Conservation (phyloP, 2,797 vertebrate species). For the Manis javanica region DNA sequence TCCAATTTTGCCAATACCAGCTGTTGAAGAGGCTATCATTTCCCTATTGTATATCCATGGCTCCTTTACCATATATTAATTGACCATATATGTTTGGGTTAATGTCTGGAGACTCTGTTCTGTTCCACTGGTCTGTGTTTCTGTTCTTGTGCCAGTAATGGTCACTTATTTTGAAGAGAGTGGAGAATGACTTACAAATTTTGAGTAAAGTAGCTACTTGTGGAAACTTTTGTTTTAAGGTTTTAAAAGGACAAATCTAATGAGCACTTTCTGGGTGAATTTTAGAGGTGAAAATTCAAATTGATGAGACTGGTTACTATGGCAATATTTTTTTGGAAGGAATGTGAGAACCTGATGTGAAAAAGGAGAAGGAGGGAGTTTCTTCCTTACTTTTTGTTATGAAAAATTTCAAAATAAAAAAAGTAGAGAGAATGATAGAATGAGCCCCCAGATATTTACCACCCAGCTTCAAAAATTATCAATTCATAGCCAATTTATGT, state of each 20-base stretch:
- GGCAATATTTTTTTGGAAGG: not conserved
- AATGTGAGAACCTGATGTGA: not conserved
- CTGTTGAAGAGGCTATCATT: too few relatives aligned
- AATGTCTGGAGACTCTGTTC: too few relatives aligned
- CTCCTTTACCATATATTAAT: too few relatives aligned
- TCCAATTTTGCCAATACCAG: too few relatives aligned
- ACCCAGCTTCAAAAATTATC: not conserved
- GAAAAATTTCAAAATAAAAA: constrained; percentile 41
- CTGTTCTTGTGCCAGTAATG: too few relatives aligned
- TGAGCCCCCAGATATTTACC: not conserved
- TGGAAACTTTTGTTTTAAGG: not conserved
- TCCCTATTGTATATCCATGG: too few relatives aligned
- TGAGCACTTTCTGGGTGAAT: not conserved
- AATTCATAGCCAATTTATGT: not conserved
- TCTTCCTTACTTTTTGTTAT: not conserved
- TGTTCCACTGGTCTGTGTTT: too few relatives aligned
- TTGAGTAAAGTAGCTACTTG: not conserved
- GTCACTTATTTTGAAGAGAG: not conserved
- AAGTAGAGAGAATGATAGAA: not conserved
- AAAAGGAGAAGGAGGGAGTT: not conserved
- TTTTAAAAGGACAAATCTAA: not conserved
- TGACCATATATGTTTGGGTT: too few relatives aligned
- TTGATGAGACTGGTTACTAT: not conserved
- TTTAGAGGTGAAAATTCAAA: not conserved
- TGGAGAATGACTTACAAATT: not conserved